Base-by-base conservation (phyloP, 2,113 vertebrate genomes). In the Nymphicus hollandicus region DNA sequence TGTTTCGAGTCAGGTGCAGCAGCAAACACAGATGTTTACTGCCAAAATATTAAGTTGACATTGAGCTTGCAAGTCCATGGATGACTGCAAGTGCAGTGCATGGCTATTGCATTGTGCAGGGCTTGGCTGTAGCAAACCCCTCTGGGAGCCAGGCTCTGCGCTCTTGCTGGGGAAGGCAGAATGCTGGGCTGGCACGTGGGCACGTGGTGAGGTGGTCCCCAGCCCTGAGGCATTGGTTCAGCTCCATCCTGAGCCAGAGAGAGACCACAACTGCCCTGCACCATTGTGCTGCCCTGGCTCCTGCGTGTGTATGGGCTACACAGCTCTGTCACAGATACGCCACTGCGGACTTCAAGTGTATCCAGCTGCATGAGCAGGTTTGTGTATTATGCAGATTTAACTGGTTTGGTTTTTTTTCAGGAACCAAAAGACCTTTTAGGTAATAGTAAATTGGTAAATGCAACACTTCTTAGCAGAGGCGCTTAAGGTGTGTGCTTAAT, bases 251-350 rank as follows among this genome's bases (percentile, higher is more conserved):
- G 16, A 15, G 41, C 78, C 3, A 0, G 5, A 7, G 0, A 0
- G 28, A 14, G 35, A 5, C 27, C 25, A 7, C 8, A 7, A 12
- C 52, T 13, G 13, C 8, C 13, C 41, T n/a, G 23, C 24, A 23
- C 44, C 14, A 1, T 8, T 4, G 65, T 63, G 4, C 37, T 24
- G 16, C 53, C 65, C 44, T 1, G 13, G 17, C 6, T 41, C 44
- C 55, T 8, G 29, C 2, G 0, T 9, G 11, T 13, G 8, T 5
- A 3, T 3, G 37, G 13, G 35, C 35, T 13, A 3, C 37, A 3
- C 43, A 12, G 35, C 35, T 28, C 31, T 5, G 43, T 19, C 71
- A 2, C 53, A 9, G 37, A 2, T 3, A 5, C 14, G 3, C 17
- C 9, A 46, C 39, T 50, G 39, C 27, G 43, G 73, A 17, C 20